Evolutionary conservation across 2,797 vertebrate species (phyloP).

Genomic region (Triplophysa bombifrons): DNA sequence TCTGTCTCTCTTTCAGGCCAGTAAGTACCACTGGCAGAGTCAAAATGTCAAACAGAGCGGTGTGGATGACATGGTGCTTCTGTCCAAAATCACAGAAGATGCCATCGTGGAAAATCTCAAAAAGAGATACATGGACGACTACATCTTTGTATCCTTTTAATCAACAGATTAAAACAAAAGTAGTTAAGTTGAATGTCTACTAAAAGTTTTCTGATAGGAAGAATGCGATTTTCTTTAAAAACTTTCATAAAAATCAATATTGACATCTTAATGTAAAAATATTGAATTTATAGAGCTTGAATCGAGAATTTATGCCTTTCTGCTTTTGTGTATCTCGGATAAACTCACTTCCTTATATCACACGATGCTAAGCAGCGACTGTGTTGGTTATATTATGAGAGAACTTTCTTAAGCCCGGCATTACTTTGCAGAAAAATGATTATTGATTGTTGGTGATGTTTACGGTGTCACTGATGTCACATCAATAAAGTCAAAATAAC

Average conservation of each 20-base stretch:
- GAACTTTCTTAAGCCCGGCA: neutral
- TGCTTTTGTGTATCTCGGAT: conserved; percentile 59
- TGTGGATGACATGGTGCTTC: conserved; percentile 97
- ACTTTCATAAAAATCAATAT: no score
- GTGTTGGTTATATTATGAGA: neutral
- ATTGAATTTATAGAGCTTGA: neutral
- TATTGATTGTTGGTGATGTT: no score
- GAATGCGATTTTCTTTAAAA: no score
- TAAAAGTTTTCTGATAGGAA: no score
- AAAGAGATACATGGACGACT: conserved; percentile 95
- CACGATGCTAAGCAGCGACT: neutral
- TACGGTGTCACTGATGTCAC: neutral
- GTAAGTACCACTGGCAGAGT: conserved; percentile 99
- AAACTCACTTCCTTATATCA: conserved; percentile 66
- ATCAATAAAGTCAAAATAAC: neutral
- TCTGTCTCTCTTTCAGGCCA: conserved; percentile 72
- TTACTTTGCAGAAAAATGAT: neutral
- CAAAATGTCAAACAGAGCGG: conserved; percentile 98
- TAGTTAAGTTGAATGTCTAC: no score
- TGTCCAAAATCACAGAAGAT: conserved; percentile 93
- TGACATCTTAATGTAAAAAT: no score
- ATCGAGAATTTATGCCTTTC: conserved; percentile 64
- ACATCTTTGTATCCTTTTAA: conserved; percentile 94
- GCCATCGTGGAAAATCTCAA: conserved; percentile 95
- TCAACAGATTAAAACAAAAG: no score